Evolutionary conservation across 30 jellyfish, hydroid and myxozoan genomes (phyloP).

Genomic region (Morbakka virulenta): DNA sequence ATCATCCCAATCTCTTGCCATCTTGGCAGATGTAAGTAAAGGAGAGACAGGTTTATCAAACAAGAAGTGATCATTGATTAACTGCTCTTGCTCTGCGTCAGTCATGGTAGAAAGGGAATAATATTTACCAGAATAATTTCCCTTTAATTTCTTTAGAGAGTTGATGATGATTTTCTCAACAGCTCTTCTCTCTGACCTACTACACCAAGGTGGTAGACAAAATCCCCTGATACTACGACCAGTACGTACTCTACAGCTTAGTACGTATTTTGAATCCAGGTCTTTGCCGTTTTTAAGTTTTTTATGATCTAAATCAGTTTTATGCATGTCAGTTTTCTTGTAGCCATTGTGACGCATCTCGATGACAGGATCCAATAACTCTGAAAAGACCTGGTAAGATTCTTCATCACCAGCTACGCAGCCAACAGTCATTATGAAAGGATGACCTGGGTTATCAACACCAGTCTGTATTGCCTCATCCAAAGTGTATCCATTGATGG

Average conservation of each 20-base stretch:
- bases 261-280: conserved; percentile 73
- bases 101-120: conserved; percentile 45
- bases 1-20: conserved; percentile 94
- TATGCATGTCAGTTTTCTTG: conserved; percentile 70
- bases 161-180: conserved; percentile 27
- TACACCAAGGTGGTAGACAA: conserved; percentile 84
- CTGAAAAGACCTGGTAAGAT: conserved; percentile 61
- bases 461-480: conserved; percentile 86
- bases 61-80: conserved; percentile 71
- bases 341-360: conserved; percentile 72
- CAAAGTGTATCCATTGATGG: conserved; percentile 69
- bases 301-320: conserved; percentile 68
- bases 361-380: conserved; percentile 77
- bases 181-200: conserved; percentile 69
- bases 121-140: conserved; percentile 56
- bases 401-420: conserved; percentile 93
- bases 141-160: conserved; percentile 30
- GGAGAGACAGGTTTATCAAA: conserved; percentile 92
- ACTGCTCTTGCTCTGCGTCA: conserved; percentile 49
- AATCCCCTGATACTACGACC: conserved; percentile 72
- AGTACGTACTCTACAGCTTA: conserved; percentile 72
- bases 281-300: conserved; percentile 67
- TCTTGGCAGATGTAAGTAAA: conserved; percentile 63
- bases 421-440: conserved; percentile 83
- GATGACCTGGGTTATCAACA: conserved; percentile 92